Percentiles rank a stretch among this genome's conserved stretches.
Conservation (phyloP, 1,140 invertebrate genomes). For the Acromyrmex charruanus region DNA sequence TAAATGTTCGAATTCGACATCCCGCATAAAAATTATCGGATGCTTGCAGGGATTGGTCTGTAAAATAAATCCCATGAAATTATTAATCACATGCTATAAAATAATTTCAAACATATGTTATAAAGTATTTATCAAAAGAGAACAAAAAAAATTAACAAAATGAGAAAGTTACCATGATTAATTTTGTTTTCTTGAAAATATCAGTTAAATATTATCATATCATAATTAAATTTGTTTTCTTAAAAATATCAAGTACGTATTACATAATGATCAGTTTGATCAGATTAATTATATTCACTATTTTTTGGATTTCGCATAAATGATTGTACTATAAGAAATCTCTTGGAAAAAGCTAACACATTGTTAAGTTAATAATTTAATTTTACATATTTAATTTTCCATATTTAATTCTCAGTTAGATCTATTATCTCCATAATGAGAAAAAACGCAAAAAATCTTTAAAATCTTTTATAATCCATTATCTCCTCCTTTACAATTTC, state of each 20-base stretch:
- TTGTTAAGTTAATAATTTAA: neutral
- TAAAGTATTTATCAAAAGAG: neutral
- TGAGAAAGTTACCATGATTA: neutral
- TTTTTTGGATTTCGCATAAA: neutral
- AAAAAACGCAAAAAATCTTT: neutral
- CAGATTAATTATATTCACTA: neutral
- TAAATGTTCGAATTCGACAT: conserved; percentile 92
- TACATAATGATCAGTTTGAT: conserved; percentile 3
- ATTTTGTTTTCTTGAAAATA: neutral
- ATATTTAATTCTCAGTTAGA: neutral
- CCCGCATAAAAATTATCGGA: conserved; percentile 94
- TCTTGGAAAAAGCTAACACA: neutral
- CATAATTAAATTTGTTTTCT: neutral
- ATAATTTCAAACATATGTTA: neutral
- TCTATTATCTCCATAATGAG: neutral
- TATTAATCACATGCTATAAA: conserved; percentile 23
- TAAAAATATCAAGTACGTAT: neutral
- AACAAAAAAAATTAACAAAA: neutral
- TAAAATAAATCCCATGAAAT: conserved; percentile 79
- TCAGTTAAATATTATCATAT: neutral
- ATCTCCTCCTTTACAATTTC: neutral
- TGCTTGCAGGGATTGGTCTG: conserved; percentile 95
- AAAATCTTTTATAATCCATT: neutral
- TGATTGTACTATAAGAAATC: neutral
- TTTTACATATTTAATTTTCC: neutral